These are phyloP conservation scores for Arrhopalites spinosus DNA, from an alignment of 2,888 invertebrate species.

Conservation along the genomic window DNA sequence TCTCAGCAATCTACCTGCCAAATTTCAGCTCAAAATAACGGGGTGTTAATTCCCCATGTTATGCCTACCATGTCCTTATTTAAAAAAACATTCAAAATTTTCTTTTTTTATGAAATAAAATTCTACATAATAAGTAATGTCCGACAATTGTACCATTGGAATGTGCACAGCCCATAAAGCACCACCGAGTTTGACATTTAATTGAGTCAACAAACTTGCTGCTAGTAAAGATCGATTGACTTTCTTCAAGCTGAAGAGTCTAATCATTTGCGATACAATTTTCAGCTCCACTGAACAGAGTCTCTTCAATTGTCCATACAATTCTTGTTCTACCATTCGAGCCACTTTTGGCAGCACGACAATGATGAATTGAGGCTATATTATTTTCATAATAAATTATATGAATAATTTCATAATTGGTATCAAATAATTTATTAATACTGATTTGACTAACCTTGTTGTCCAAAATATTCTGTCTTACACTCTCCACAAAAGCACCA, in stretches of 20 bases:
- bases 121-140: too few species aligned
- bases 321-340: background rate
- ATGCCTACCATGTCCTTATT: too few species aligned
- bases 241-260: background rate
- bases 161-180: conserved; percentile 20
- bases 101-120: too few species aligned
- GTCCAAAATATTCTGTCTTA: background rate
- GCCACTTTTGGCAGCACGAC: conserved; percentile 8
- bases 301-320: conserved; percentile 20
- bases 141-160: conserved; percentile 25
- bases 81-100: too few species aligned
- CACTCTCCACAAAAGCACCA: background rate
- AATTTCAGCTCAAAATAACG: too few species aligned
- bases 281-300: background rate
- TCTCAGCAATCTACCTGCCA: too few species aligned
- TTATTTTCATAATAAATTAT: too few species aligned
- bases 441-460: background rate
- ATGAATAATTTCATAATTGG: background rate
- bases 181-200: conserved; percentile 23
- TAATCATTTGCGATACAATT: conserved; percentile 28
- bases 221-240: background rate
- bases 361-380: conserved; percentile 19
- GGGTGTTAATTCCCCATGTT: too few species aligned
- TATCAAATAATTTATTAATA: background rate
- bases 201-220: background rate